Percentiles rank a stretch among this genome's conserved stretches.
Conservation (phyloP, 1,140 invertebrate species). For the Drosophila setifemur region DNA sequence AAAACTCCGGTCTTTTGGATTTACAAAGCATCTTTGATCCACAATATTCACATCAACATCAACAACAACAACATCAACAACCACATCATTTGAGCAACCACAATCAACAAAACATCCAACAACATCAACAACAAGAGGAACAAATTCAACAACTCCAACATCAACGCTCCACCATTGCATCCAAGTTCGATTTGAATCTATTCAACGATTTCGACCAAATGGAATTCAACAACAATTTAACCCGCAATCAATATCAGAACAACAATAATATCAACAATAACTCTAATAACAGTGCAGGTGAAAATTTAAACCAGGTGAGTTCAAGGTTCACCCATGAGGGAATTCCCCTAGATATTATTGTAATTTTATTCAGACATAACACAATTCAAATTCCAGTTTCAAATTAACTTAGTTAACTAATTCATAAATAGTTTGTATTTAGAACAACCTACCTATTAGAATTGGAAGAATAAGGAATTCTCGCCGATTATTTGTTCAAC, state of each 20-base stretch:
- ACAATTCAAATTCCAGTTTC: too few relatives aligned
- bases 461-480: not conserved
- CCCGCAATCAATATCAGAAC: constrained; percentile 65
- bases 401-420: not conserved
- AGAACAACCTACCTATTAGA: not conserved
- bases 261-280: constrained; percentile 53
- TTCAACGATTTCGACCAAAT: constrained; percentile 78
- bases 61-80: constrained; percentile 45
- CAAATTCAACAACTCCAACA: constrained; percentile 32
- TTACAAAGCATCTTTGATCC: constrained; percentile 81
- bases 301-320: constrained; percentile 67
- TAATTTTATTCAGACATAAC: too few relatives aligned
- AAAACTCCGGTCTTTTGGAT: constrained; percentile 79
- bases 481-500: constrained; percentile 28
- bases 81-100: constrained; percentile 17
- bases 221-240: constrained; percentile 74
- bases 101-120: constrained; percentile 28
- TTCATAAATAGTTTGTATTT: not conserved
- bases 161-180: constrained; percentile 26
- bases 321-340: not conserved
- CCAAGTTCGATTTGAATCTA: constrained; percentile 70
- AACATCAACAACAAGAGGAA: constrained; percentile 39
- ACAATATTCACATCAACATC: constrained; percentile 71
- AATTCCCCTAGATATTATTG: too few relatives aligned
- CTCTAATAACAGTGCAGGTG: constrained; percentile 48